Conservation (phyloP, 2,797 vertebrate species). For the Nothura maculosa region DNA sequence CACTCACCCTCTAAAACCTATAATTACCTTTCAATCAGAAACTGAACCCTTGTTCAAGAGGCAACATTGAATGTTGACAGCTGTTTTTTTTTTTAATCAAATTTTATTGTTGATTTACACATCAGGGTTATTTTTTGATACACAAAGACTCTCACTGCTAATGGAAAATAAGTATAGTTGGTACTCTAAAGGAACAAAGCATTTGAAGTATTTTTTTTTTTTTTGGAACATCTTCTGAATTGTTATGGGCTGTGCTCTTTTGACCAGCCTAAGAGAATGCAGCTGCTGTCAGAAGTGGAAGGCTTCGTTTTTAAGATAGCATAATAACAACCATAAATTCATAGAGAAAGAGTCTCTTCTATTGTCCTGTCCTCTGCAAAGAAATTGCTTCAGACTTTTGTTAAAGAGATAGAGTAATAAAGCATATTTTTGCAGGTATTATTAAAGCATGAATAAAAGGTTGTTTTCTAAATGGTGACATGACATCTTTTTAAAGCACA, state of each 20-base stretch:
- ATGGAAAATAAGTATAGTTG: neutral
- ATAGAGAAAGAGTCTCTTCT: neutral
- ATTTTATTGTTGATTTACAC: neutral
- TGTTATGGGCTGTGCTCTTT: accelerated
- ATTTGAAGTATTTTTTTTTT: neutral
- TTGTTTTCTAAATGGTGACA: neutral
- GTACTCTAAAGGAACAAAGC: neutral
- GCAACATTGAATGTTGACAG: neutral
- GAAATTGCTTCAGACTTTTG: neutral
- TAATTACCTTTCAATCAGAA: neutral
- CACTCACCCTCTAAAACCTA: neutral
- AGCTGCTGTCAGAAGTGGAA: neutral
- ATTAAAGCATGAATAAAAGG: neutral
- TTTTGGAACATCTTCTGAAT: neutral
- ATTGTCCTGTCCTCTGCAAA: neutral
- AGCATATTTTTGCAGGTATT: conserved; percentile 12
- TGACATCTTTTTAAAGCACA: conserved; percentile 40
- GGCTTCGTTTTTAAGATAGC: neutral
- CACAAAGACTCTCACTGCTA: neutral
- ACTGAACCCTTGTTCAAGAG: neutral
- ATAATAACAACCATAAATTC: neutral
- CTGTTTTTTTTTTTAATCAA: neutral
- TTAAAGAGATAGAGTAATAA: neutral
- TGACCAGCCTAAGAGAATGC: neutral
- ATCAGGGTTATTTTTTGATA: neutral